These are phyloP conservation scores for Gryon sp. DNA, from an alignment of 1,140 invertebrate species.

Conservation along the genomic window DNA sequence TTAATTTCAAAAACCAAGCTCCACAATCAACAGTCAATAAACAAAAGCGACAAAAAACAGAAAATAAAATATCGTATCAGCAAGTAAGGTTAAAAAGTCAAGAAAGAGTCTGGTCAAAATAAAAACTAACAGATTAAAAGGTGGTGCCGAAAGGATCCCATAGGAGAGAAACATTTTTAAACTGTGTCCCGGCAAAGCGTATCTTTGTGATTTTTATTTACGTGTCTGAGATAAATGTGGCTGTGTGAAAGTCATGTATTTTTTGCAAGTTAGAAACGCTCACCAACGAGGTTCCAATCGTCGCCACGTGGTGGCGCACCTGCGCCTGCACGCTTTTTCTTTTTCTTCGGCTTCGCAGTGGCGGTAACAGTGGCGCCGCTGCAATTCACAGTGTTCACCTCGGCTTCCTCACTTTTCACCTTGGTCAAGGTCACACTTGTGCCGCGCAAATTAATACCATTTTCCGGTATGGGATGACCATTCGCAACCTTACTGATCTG, in stretches of 20 bases:
- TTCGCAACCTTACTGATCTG: constrained; percentile 78
- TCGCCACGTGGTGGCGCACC: constrained; percentile 74
- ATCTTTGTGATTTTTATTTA: too few relatives aligned
- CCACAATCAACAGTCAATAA: too few relatives aligned
- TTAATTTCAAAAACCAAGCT: too few relatives aligned
- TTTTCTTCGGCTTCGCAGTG: constrained; percentile 78
- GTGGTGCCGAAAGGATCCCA: too few relatives aligned
- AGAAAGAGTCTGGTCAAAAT: too few relatives aligned
- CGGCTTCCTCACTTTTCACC: constrained; percentile 67
- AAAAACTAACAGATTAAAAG: too few relatives aligned
- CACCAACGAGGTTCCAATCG: constrained; percentile 82
- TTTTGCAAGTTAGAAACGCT: constrained; percentile 67
- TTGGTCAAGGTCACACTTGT: constrained; percentile 78
- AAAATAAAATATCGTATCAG: too few relatives aligned
- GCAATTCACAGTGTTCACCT: too few relatives aligned
- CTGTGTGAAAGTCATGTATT: constrained; percentile 69
- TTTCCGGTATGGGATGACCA: constrained; percentile 76
- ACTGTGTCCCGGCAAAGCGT: too few relatives aligned
- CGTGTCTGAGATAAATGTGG: constrained; percentile 16
- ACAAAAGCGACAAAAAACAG: too few relatives aligned
- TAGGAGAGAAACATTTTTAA: too few relatives aligned
- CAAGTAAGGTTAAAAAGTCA: too few relatives aligned
- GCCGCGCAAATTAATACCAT: constrained; percentile 76
- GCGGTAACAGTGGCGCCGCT: constrained; percentile 66
- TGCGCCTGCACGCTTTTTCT: constrained; percentile 77